phyloP scores from a whole-genome alignment of 1,140 invertebrate species.

The Phthorimaea operculella region DNA sequence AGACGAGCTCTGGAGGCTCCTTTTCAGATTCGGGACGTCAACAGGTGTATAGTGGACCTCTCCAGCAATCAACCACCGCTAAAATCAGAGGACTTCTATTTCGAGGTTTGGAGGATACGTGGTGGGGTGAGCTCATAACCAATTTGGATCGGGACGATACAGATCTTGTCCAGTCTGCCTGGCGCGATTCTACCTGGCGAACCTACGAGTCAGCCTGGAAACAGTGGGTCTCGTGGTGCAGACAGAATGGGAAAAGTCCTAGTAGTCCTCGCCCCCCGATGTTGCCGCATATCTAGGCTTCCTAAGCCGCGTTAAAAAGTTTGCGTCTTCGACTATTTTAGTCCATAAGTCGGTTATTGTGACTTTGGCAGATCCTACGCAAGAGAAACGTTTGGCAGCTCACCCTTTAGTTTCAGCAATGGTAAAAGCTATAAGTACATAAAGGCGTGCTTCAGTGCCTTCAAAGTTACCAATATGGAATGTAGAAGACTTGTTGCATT shows the following conservation, averaged over 20 bases:
- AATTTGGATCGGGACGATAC: not conserved
- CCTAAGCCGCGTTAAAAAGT: conserved; percentile 1
- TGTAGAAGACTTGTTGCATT: too few species aligned
- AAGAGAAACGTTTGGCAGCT: too few species aligned
- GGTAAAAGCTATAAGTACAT: too few species aligned
- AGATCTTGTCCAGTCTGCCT: conserved; percentile 4
- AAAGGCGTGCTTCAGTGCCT: too few species aligned
- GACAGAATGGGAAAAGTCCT: not conserved
- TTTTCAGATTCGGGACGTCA: conserved; percentile 6
- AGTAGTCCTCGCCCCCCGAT: not conserved
- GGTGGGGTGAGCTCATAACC: conserved; percentile 1
- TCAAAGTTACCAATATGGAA: too few species aligned
- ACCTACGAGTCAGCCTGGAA: conserved; percentile 16
- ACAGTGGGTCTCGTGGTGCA: conserved; percentile 22
- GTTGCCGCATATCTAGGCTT: conserved; percentile 2
- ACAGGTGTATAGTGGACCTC: not conserved
- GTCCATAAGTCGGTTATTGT: not conserved
- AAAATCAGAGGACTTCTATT: not conserved
- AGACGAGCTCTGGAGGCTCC: not conserved
- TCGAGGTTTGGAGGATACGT: conserved; percentile 10
- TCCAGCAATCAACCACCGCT: not conserved
- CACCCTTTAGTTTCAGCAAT: too few species aligned
- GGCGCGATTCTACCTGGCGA: conserved; percentile 16
- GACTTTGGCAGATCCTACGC: too few species aligned
- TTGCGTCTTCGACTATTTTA: conserved; percentile 4